Evolutionary conservation across 2,113 vertebrate species (phyloP).

Genomic region (Amazona vittata): DNA sequence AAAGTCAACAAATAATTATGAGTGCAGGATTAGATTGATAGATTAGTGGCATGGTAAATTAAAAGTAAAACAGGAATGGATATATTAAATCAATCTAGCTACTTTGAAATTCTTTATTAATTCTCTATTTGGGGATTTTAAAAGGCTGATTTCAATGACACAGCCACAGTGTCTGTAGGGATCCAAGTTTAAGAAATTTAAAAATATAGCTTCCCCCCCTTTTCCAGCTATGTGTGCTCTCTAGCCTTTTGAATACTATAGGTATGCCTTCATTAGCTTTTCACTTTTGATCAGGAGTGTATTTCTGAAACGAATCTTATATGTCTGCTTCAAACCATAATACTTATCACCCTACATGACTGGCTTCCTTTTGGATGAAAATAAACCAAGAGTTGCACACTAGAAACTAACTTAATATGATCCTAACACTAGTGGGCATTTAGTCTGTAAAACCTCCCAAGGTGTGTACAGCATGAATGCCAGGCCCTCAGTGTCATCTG

Average conservation of each 20-base stretch:
- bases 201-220: neutral
- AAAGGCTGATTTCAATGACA: neutral
- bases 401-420: neutral
- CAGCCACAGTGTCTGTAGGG: neutral
- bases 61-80: conserved; percentile 49
- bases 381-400: neutral
- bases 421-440: neutral
- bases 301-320: neutral
- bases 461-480: neutral
- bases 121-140: conserved; percentile 33
- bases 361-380: neutral
- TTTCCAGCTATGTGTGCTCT: neutral
- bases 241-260: neutral
- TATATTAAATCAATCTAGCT: conserved; percentile 50
- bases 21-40: conserved; percentile 63
- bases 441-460: neutral
- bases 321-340: neutral
- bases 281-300: neutral
- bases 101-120: conserved; percentile 55
- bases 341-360: neutral
- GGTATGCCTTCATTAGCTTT: neutral
- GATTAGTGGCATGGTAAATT: conserved; percentile 66
- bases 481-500: rapidly evolving
- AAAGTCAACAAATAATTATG: conserved; percentile 69
- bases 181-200: neutral